Conservation (phyloP, 2,797 vertebrate species). For the Forpus xanthops region DNA sequence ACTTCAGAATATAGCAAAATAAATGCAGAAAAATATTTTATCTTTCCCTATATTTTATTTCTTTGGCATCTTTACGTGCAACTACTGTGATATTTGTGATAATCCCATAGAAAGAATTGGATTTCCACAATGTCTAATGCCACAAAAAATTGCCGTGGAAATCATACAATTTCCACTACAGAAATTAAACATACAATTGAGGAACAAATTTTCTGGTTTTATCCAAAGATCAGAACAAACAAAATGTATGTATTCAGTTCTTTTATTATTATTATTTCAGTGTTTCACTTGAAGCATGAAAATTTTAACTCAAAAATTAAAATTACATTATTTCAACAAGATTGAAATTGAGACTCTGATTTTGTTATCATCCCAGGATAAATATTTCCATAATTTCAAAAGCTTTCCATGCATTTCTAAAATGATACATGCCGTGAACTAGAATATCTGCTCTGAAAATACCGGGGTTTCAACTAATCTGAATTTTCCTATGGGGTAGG, state of each 20-base stretch:
- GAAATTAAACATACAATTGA: background rate
- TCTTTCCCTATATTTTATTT: background rate
- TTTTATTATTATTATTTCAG: background rate
- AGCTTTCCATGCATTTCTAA: background rate
- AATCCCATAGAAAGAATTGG: background rate
- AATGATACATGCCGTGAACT: background rate
- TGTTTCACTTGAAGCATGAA: background rate
- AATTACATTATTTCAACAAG: background rate
- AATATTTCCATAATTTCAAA: background rate
- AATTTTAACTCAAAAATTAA: background rate
- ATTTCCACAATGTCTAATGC: background rate
- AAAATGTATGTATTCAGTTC: background rate
- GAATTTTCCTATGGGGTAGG: background rate
- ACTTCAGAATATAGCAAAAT: background rate
- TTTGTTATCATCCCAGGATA: background rate
- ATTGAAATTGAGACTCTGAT: background rate
- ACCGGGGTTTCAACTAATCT: background rate
- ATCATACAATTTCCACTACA: background rate
- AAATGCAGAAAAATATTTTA: background rate
- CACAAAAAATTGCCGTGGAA: background rate
- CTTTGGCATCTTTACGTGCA: background rate
- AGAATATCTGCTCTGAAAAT: background rate
- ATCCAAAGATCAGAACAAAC: background rate
- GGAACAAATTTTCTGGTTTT: background rate
- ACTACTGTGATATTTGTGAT: background rate